Percentiles rank a stretch among this genome's conserved stretches.
phyloP scores from a whole-genome alignment of 2,113 vertebrate genomes.

The Poicephalus meyeri region DNA sequence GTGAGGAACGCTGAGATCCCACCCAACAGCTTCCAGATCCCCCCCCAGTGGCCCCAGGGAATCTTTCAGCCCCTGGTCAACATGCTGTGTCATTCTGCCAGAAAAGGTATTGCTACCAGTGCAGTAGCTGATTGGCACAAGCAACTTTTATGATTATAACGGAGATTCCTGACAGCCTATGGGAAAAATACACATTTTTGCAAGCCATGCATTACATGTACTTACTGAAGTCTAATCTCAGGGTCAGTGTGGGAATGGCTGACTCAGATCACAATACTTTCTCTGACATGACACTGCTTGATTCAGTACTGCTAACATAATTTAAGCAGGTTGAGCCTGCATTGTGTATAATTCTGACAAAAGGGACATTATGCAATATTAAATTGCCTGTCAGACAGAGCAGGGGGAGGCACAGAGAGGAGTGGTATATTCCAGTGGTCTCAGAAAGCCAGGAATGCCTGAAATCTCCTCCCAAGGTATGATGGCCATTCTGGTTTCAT shows the following conservation, averaged over 20 bases:
- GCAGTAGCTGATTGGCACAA: not conserved
- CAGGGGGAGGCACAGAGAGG: not conserved
- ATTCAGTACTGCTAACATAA: not conserved
- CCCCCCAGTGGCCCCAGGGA: not conserved
- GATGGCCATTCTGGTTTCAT: not conserved
- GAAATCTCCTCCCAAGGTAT: not conserved
- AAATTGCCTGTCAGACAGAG: not conserved
- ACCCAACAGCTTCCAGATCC: not conserved
- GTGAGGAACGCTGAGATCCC: not conserved
- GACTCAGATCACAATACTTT: not conserved
- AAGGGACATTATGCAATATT: not conserved
- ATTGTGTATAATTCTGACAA: not conserved
- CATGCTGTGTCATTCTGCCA: not conserved
- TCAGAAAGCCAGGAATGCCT: not conserved
- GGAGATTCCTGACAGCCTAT: not conserved
- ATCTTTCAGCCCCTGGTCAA: not conserved
- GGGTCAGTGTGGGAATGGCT: not conserved
- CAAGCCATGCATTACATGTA: not conserved
- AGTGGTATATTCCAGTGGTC: not conserved
- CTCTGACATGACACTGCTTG: not conserved
- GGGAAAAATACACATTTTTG: not conserved
- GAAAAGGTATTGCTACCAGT: not conserved
- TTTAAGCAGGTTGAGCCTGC: not conserved
- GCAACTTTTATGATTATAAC: not conserved
- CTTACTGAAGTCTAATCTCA: not conserved